A percentile compares a stretch with the other conserved stretches of the same genome.
These are phyloP conservation scores for Hydrotaea cyrtoneurina DNA, from an alignment of 2,888 invertebrate genomes.

Conservation along the genomic window DNA sequence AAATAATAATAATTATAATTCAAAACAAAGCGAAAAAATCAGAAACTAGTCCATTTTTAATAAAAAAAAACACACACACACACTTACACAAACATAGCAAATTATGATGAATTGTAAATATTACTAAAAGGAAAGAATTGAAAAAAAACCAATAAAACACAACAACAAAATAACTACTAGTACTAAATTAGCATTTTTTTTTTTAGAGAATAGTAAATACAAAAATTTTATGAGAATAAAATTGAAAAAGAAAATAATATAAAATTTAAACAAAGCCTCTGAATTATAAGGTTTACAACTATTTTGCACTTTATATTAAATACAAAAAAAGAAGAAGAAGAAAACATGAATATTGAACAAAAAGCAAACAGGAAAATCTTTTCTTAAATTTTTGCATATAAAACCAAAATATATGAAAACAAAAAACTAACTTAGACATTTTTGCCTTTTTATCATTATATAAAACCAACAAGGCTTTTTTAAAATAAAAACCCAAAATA, in stretches of 20 bases:
- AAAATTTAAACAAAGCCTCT: slow-evolving; percentile 54
- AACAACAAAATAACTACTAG: slow-evolving; percentile 54
- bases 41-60: slow-evolving; percentile 66
- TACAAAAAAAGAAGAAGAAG: slow-evolving; percentile 46
- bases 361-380: slow-evolving; percentile 32
- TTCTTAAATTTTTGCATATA: slow-evolving; percentile 56
- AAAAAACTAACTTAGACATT: slow-evolving; percentile 51
- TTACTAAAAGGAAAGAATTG: slow-evolving; percentile 44
- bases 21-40: slow-evolving; percentile 50
- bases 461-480: slow-evolving; percentile 36
- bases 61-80: slow-evolving; percentile 5
- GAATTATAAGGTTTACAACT: slow-evolving; percentile 68
- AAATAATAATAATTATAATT: slow-evolving; percentile 34
- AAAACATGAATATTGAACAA: slow-evolving; percentile 35
- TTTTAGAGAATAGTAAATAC: slow-evolving; percentile 52
- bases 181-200: slow-evolving; percentile 61
- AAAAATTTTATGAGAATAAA: slow-evolving; percentile 49
- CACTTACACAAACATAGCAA: slow-evolving; percentile 14
- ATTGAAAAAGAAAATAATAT: slow-evolving; percentile 10
- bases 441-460: slow-evolving; percentile 62
- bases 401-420: slow-evolving; percentile 34
- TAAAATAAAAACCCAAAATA: no score
- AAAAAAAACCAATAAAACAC: background rate
- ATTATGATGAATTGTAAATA: slow-evolving; percentile 59
- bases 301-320: slow-evolving; percentile 68